Evolutionary conservation across 2,797 vertebrate species (phyloP).

Genomic region (Danio aesculapii): DNA sequence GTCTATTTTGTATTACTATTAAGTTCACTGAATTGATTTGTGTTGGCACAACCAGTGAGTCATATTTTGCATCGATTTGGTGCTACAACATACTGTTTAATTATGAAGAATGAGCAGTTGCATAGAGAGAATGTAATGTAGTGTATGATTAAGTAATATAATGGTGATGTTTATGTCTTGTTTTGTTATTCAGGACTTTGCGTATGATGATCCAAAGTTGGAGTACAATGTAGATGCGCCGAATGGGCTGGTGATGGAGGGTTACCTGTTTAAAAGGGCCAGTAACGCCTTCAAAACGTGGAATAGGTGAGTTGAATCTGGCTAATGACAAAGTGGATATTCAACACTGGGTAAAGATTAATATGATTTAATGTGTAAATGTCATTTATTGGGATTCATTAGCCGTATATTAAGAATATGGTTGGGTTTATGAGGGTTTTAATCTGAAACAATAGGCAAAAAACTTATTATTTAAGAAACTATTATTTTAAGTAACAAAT

Average conservation of each 20-base stretch:
- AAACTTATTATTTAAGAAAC: not conserved
- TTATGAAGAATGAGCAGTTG: constrained; percentile 6
- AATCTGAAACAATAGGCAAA: not conserved
- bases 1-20: too few relatives aligned
- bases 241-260: constrained; percentile 97
- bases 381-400: not conserved
- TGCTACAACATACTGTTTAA: constrained; percentile 20
- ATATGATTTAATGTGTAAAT: not conserved
- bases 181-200: constrained; percentile 85
- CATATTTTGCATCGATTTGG: constrained; percentile 28
- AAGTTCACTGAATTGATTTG: too few relatives aligned
- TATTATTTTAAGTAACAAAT: too few relatives aligned
- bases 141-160: not conserved
- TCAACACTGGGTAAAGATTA: not conserved
- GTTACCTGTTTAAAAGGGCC: constrained; percentile 94
- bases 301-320: constrained; percentile 86
- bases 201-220: constrained; percentile 91
- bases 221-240: constrained; percentile 95
- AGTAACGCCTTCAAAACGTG: constrained; percentile 83
- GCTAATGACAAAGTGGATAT: not conserved
- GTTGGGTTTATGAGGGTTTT: too few relatives aligned
- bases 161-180: not conserved
- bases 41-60: too few relatives aligned
- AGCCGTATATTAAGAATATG: not conserved
- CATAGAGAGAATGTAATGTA: not conserved